Evolutionary conservation across 2,113 vertebrate genomes (phyloP).

Genomic region (Sphaerodactylus townsendi): DNA sequence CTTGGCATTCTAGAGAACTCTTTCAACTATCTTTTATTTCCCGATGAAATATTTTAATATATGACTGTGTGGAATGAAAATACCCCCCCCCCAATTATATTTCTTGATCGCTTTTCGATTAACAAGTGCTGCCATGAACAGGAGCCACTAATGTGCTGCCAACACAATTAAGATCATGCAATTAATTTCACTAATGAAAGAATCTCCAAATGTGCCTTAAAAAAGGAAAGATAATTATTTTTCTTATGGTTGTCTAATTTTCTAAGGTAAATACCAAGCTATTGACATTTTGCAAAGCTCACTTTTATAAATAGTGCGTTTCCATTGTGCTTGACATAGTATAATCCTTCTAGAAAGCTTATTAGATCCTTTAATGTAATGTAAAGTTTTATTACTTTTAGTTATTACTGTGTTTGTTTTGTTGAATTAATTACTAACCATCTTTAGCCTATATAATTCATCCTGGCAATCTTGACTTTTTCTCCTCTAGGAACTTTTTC

Average conservation of each 20-base stretch:
- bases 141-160: not conserved
- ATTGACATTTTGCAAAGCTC: slow-evolving; percentile 27
- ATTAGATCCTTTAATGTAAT: slow-evolving; percentile 28
- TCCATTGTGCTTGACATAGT: slow-evolving; percentile 7
- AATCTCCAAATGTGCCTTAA: slow-evolving; percentile 7
- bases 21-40: not conserved
- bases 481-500: not conserved
- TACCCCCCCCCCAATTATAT: not conserved
- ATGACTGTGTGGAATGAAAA: not conserved
- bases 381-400: slow-evolving; percentile 34
- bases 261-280: slow-evolving; percentile 33
- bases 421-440: slow-evolving; percentile 15
- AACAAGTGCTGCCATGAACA: not conserved
- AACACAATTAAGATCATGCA: slow-evolving; percentile 18
- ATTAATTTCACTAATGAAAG: slow-evolving; percentile 31
- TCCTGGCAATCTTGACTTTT: not conserved
- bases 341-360: slow-evolving; percentile 29
- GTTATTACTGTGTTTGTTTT: slow-evolving; percentile 18
- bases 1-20: not conserved
- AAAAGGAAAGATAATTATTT: slow-evolving; percentile 11
- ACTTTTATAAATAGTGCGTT: slow-evolving; percentile 21
- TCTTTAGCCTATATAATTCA: slow-evolving; percentile 4
- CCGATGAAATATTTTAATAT: not conserved
- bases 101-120: slow-evolving; percentile 1
- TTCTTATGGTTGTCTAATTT: slow-evolving; percentile 15